phyloP scores from a whole-genome alignment of 2,888 invertebrate species.

The Ochropacha duplaris region DNA sequence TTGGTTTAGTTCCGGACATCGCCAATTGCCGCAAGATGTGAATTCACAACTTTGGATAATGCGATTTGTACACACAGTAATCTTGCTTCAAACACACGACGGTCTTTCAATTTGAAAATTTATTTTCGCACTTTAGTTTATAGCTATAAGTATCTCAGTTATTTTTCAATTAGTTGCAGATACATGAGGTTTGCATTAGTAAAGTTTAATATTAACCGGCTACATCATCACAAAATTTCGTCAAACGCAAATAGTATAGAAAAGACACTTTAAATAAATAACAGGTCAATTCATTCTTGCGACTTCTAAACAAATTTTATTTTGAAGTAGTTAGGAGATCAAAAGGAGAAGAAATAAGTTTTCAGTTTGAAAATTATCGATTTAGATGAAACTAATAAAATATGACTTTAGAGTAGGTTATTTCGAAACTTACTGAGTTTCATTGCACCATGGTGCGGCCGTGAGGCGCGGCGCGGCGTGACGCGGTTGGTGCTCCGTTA shows the following conservation, averaged over 20 bases:
- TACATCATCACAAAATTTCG: too few species aligned
- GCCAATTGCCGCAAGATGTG: constrained; percentile 39
- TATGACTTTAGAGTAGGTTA: background rate
- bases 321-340: too few species aligned
- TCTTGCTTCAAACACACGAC: background rate
- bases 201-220: too few species aligned
- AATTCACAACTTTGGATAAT: constrained; percentile 33
- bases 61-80: constrained; percentile 1
- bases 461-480: too few species aligned
- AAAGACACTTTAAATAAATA: too few species aligned
- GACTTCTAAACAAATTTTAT: background rate
- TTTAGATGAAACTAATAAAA: background rate
- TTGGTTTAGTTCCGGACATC: constrained; percentile 36
- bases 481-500: constrained; percentile 6
- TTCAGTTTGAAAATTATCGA: background rate
- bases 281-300: too few species aligned
- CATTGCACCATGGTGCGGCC: too few species aligned
- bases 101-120: background rate
- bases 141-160: background rate
- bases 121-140: background rate
- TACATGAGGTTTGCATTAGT: too few species aligned
- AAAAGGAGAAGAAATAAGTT: background rate
- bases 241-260: too few species aligned
- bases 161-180: background rate
- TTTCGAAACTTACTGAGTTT: constrained; percentile 21